Percentiles rank a stretch among this genome's conserved stretches.
Evolutionary conservation across 1,140 invertebrate genomes (phyloP).

Genomic region (Ceratitis capitata): DNA sequence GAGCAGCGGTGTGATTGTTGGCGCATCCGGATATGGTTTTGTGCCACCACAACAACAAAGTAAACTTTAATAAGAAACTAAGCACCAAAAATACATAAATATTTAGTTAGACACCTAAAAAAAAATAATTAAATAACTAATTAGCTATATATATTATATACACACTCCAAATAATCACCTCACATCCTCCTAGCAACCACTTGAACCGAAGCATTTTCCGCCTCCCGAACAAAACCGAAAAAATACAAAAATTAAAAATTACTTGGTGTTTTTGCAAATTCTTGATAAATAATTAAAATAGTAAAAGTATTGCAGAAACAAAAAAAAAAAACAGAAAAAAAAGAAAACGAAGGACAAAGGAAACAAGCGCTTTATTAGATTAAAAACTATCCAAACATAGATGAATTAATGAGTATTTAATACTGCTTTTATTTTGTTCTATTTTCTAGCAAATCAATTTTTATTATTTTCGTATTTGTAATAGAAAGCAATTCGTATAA

Average conservation of each 20-base stretch:
- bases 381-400: background rate
- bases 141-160: too few relatives aligned
- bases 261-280: background rate
- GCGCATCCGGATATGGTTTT: slow-evolving; percentile 64
- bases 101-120: background rate
- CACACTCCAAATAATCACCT: background rate
- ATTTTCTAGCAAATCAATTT: background rate
- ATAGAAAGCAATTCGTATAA: background rate
- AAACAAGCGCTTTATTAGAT: slow-evolving; percentile 27
- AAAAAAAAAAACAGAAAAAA: too few relatives aligned
- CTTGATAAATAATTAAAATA: background rate
- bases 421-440: background rate
- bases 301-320: background rate
- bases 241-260: background rate
- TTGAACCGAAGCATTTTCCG: background rate
- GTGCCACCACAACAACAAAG: slow-evolving; percentile 64
- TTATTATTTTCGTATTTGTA: too few relatives aligned
- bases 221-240: background rate
- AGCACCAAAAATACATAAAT: background rate
- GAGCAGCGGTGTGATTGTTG: slow-evolving; percentile 63
- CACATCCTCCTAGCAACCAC: background rate
- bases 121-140: background rate
- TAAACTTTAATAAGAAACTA: slow-evolving; percentile 46
- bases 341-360: slow-evolving; percentile 2
- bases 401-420: background rate